A percentile compares a stretch with the other conserved stretches of the same genome.
Evolutionary conservation across 2,888 invertebrate genomes (phyloP).

Genomic region (Caenorhabditis panamensis): DNA sequence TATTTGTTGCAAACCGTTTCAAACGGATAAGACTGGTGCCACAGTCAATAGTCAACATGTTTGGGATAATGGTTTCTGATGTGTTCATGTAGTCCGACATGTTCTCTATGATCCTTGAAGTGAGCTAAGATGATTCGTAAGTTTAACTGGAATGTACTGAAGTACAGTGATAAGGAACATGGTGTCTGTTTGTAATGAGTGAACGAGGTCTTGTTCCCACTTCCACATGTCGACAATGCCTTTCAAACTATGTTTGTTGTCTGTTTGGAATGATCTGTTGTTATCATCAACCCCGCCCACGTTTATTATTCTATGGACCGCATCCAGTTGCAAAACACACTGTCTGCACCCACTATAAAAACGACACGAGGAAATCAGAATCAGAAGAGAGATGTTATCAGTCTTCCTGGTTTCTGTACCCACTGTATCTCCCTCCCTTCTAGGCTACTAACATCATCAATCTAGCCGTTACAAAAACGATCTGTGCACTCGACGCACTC

Average conservation of each 20-base stretch:
- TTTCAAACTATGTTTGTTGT: neutral
- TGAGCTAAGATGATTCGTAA: too few relatives aligned
- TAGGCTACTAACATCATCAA: conserved; percentile 17
- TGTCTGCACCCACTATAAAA: conserved; percentile 39
- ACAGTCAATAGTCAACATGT: neutral
- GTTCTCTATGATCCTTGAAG: too few relatives aligned
- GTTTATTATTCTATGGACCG: conserved; percentile 42
- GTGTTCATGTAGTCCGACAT: neutral
- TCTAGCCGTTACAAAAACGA: conserved; percentile 13
- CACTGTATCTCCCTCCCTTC: neutral
- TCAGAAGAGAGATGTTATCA: conserved; percentile 20
- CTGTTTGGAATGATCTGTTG: neutral
- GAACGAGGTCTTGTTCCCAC: conserved; percentile 2
- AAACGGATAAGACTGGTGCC: too few relatives aligned
- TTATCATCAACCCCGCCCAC: neutral
- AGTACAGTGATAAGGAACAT: conserved; percentile 3
- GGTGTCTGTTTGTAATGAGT: neutral
- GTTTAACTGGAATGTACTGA: neutral
- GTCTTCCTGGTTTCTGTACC: conserved; percentile 2
- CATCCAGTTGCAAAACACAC: conserved; percentile 34
- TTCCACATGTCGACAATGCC: neutral
- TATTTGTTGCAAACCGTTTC: neutral
- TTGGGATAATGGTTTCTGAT: neutral
- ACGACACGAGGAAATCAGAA: conserved; percentile 5
- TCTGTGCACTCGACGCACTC: conserved; percentile 46